phyloP scores from a whole-genome alignment of 2,113 vertebrate genomes.

The Percopsis transmontana region DNA sequence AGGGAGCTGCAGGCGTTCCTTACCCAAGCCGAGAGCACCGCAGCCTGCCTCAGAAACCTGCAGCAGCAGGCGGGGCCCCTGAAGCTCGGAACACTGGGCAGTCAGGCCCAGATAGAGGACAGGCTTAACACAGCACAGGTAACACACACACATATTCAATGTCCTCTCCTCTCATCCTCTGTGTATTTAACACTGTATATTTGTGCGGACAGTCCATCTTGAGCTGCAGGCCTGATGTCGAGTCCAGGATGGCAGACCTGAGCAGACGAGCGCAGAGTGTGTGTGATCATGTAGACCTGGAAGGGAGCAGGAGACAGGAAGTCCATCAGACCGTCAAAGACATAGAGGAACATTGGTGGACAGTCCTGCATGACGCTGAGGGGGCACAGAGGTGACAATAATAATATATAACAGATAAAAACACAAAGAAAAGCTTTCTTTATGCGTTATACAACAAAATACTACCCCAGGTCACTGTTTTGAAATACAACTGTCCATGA shows the following conservation, averaged over 20 bases:
- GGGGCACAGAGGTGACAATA: slow-evolving; percentile 63
- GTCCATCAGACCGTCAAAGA: slow-evolving; percentile 44
- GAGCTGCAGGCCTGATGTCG: slow-evolving; percentile 50
- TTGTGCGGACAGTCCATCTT: slow-evolving; percentile 57
- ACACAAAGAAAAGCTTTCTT: too few species aligned
- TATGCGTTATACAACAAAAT: too few species aligned
- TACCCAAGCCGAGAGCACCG: slow-evolving; percentile 32
- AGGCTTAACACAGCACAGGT: slow-evolving; percentile 61
- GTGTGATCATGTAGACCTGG: slow-evolving; percentile 49
- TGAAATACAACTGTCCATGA: too few species aligned
- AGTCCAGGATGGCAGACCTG: slow-evolving; percentile 61
- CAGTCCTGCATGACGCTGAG: slow-evolving; percentile 45
- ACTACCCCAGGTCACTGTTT: too few species aligned
- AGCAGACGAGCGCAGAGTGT: slow-evolving; percentile 59
- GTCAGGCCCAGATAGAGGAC: slow-evolving; percentile 58
- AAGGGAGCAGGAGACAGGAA: slow-evolving; percentile 42
- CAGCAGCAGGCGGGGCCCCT: slow-evolving; percentile 45
- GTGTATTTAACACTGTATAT: background rate
- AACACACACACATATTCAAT: background rate
- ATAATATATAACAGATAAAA: background rate
- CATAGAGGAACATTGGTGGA: slow-evolving; percentile 58
- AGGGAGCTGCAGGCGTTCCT: slow-evolving; percentile 63
- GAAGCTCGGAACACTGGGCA: slow-evolving; percentile 50
- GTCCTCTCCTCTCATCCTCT: background rate
- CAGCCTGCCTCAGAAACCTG: slow-evolving; percentile 57